phyloP scores from a whole-genome alignment of 2,113 vertebrate species.

The Mola mola region DNA sequence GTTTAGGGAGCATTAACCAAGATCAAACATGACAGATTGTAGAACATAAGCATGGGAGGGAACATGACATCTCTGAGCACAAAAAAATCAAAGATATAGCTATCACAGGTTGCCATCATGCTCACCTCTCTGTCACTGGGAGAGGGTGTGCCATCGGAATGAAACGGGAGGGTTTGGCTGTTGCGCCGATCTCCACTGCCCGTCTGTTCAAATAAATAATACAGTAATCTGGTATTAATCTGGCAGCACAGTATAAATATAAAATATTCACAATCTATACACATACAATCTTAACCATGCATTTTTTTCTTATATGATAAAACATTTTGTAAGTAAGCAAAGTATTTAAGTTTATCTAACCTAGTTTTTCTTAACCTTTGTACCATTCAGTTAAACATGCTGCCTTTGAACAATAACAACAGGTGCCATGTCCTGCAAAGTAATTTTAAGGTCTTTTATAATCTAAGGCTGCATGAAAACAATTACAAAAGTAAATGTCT shows the following conservation, averaged over 20 bases:
- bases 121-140: constrained; percentile 90
- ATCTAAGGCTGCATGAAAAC: neutral
- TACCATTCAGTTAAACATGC: neutral
- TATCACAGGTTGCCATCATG: constrained; percentile 4
- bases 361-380: constrained; percentile 15
- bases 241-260: too few relatives aligned
- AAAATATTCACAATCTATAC: neutral
- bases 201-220: constrained; percentile 49
- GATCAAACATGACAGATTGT: constrained; percentile 25
- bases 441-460: neutral
- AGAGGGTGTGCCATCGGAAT: constrained; percentile 78
- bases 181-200: constrained; percentile 70
- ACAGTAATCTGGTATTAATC: too few relatives aligned
- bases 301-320: neutral
- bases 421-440: neutral
- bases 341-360: neutral
- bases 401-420: neutral
- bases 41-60: constrained; percentile 15
- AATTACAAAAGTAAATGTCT: neutral
- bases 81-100: constrained; percentile 15
- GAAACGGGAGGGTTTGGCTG: constrained; percentile 74
- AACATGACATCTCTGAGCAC: constrained; percentile 18
- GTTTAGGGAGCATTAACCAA: constrained; percentile 24
- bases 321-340: neutral
- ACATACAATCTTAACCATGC: neutral